Conservation (phyloP, 2,797 vertebrate species). For the Enteromius unitaeniatus region DNA sequence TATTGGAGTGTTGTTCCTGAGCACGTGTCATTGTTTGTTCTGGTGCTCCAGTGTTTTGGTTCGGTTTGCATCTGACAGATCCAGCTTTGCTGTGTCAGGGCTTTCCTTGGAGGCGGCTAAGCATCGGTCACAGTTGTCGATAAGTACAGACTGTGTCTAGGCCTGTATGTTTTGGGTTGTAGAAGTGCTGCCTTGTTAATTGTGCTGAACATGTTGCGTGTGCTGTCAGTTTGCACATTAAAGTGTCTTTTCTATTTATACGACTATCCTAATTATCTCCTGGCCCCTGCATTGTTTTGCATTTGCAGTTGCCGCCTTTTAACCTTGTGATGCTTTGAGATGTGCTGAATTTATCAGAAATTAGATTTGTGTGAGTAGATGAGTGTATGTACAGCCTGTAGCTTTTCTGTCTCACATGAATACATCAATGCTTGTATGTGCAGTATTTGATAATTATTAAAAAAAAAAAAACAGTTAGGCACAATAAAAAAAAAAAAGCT, state of each 20-base stretch:
- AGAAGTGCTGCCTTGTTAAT: not conserved
- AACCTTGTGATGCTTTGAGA: not conserved
- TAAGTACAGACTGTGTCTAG: not conserved
- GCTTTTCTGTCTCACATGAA: not conserved
- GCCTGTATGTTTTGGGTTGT: not conserved
- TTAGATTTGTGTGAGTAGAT: not conserved
- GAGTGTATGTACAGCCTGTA: not conserved
- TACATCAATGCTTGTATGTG: not conserved
- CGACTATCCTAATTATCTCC: not conserved
- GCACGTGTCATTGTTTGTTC: conserved; percentile 7
- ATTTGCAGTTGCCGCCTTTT: not conserved
- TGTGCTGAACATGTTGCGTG: too few relatives aligned
- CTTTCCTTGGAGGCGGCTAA: not conserved
- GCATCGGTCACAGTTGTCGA: not conserved
- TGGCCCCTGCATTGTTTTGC: not conserved
- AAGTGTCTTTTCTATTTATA: not conserved
- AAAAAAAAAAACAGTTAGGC: not conserved
- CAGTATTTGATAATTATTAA: not conserved
- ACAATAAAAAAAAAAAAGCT: not conserved
- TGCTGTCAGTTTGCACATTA: not conserved
- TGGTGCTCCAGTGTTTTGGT: conserved; percentile 10
- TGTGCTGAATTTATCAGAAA: not conserved
- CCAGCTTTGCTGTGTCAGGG: not conserved
- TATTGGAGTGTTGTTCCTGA: not conserved
- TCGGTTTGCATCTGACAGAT: conserved; percentile 4